phyloP scores from a whole-genome alignment of 2,888 invertebrate genomes.

The Metalampra italica region DNA sequence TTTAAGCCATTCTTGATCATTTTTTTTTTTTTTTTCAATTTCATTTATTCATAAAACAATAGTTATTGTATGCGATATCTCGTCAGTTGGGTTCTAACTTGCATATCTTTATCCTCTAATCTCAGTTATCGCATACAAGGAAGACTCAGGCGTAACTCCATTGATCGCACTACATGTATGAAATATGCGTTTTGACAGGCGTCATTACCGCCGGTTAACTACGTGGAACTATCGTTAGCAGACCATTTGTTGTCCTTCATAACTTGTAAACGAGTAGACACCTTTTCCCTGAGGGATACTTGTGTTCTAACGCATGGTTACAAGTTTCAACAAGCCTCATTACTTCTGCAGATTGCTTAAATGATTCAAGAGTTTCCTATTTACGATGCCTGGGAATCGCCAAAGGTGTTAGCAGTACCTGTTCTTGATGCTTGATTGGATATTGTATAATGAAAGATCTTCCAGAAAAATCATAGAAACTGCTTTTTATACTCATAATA shows the following conservation, averaged over 20 bases:
- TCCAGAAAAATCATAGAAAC: no score
- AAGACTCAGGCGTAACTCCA: constrained; percentile 17
- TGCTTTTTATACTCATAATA: no score
- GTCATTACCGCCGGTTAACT: constrained; percentile 39
- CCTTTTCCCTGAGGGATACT: constrained; percentile 13
- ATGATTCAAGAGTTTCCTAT: no score
- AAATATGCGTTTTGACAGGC: constrained; percentile 45
- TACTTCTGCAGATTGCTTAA: neutral
- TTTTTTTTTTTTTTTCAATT: no score
- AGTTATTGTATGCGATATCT: no score
- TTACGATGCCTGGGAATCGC: no score
- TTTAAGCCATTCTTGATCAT: no score
- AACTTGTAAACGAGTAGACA: constrained; percentile 19
- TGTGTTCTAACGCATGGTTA: constrained; percentile 1
- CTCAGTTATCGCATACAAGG: constrained; percentile 14
- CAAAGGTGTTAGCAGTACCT: no score
- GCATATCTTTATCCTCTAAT: neutral
- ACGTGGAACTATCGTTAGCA: constrained; percentile 41
- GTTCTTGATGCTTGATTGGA: no score
- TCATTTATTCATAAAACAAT: no score
- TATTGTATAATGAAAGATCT: no score
- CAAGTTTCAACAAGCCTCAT: constrained; percentile 4
- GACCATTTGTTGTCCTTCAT: constrained; percentile 31
- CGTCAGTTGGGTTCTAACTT: no score
- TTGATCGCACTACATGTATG: constrained; percentile 23